These are phyloP conservation scores for Oryzias melastigma DNA, from an alignment of 2,113 vertebrate species.

Conservation along the genomic window DNA sequence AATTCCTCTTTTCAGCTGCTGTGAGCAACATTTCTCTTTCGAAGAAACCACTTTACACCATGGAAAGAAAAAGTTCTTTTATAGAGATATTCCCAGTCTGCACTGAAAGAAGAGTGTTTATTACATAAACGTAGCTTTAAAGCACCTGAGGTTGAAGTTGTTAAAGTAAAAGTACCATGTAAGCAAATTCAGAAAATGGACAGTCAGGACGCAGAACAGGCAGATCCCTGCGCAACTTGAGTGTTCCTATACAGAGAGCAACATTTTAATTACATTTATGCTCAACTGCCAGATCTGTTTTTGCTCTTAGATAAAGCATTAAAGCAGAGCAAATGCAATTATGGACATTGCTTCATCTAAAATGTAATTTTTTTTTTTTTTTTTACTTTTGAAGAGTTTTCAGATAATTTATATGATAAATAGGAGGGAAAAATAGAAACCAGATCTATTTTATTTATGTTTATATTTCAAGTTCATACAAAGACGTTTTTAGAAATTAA, in stretches of 20 bases:
- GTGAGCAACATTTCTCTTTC: background rate
- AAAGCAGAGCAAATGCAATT: background rate
- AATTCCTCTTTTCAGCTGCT: background rate
- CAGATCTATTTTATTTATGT: too few species aligned
- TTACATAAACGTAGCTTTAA: conserved; percentile 19
- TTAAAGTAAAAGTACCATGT: conserved; percentile 20
- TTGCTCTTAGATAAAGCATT: conserved; percentile 1
- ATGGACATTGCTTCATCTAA: background rate
- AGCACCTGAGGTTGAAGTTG: conserved; percentile 6
- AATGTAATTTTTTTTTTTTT: too few species aligned
- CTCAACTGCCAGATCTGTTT: conserved; percentile 1
- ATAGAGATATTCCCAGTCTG: background rate
- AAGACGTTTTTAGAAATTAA: too few species aligned
- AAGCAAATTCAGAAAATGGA: conserved; percentile 26
- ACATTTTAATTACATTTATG: conserved; percentile 22
- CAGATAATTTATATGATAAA: too few species aligned
- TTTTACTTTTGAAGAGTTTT: too few species aligned
- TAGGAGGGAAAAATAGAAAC: too few species aligned
- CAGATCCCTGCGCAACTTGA: conserved; percentile 32
- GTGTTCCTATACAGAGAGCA: conserved; percentile 15
- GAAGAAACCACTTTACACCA: background rate
- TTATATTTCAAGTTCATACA: too few species aligned
- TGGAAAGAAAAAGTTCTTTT: background rate
- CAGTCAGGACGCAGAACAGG: conserved; percentile 20
- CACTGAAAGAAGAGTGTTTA: conserved; percentile 6